These are phyloP conservation scores for Buceros bicornis DNA, from an alignment of 2,797 vertebrate species.

Conservation along the genomic window DNA sequence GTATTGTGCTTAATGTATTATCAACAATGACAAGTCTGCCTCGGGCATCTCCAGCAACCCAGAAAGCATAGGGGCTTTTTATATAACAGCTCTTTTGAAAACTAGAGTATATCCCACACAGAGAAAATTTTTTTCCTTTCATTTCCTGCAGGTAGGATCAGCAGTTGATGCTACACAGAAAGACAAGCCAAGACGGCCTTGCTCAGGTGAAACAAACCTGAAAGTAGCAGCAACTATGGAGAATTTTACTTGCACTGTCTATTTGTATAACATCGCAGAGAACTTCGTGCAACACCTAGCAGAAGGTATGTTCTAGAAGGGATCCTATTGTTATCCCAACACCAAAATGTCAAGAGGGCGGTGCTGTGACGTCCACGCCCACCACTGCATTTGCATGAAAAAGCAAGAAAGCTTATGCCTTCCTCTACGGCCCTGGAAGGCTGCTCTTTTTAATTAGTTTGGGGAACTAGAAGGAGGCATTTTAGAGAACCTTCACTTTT, in stretches of 20 bases:
- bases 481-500: background rate
- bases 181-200: constrained; percentile 6
- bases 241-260: background rate
- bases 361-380: background rate
- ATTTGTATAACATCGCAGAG: background rate
- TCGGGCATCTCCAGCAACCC: constrained; percentile 36
- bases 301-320: background rate
- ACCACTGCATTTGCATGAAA: background rate
- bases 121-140: background rate
- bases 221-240: background rate
- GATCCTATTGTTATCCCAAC: background rate
- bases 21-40: constrained; percentile 42
- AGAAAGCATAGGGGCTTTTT: background rate
- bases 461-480: background rate
- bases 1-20: constrained; percentile 36
- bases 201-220: background rate
- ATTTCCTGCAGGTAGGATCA: background rate
- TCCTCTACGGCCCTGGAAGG: background rate
- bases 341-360: background rate
- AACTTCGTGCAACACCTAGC: background rate
- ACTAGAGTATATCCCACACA: background rate
- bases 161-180: background rate
- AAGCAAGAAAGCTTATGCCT: background rate
- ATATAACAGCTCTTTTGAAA: constrained; percentile 14
- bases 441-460: background rate